Percentiles rank a stretch among this genome's conserved stretches.
phyloP scores from a whole-genome alignment of 2,797 vertebrate species.

The Lepus townsendii region DNA sequence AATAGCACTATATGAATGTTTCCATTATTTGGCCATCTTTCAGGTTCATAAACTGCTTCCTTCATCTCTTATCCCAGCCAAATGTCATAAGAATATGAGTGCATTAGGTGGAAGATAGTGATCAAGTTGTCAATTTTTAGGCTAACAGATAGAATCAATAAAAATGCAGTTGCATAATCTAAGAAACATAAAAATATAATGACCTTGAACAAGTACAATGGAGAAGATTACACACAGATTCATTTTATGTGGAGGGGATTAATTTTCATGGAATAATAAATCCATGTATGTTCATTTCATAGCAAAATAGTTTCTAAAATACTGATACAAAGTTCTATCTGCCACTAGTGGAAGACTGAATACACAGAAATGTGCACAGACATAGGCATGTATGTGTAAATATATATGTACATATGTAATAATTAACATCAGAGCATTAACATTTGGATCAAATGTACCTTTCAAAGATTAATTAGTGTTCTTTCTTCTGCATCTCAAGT shows the following conservation, averaged over 20 bases:
- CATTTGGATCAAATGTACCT: neutral
- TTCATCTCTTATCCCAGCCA: neutral
- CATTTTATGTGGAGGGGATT: rapidly evolving
- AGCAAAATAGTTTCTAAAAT: constrained; percentile 17
- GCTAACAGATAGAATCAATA: constrained; percentile 56
- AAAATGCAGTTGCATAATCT: constrained; percentile 59
- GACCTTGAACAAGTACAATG: neutral
- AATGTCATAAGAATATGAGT: constrained; percentile 68
- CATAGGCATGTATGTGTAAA: neutral
- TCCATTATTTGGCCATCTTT: constrained; percentile 11
- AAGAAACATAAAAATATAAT: constrained; percentile 68
- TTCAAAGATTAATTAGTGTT: constrained; percentile 13
- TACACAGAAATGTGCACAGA: neutral
- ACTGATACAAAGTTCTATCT: neutral
- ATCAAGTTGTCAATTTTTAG: no score
- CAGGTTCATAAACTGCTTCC: neutral
- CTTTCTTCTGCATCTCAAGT: neutral
- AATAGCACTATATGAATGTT: neutral
- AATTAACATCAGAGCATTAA: neutral
- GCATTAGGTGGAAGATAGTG: constrained; percentile 65
- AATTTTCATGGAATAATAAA: constrained; percentile 48
- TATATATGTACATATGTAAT: neutral
- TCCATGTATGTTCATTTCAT: neutral
- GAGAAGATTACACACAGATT: constrained; percentile 60
- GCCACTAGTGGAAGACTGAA: neutral